phyloP scores from a whole-genome alignment of 1,140 invertebrate genomes.

The Leptinotarsa undecemlineata region DNA sequence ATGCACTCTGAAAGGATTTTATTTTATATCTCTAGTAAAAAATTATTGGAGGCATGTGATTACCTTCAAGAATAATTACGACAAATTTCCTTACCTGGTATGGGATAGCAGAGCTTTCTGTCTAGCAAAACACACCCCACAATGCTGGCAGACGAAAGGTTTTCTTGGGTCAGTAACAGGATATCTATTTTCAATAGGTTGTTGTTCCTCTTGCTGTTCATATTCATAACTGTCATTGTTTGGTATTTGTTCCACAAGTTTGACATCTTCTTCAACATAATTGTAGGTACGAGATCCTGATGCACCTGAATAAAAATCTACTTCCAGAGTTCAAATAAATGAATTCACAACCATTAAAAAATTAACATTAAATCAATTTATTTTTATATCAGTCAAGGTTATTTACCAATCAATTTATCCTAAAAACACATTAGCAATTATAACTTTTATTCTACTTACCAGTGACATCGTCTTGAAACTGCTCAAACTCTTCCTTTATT shows the following conservation, averaged over 20 bases:
- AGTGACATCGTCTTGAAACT: conserved; percentile 21
- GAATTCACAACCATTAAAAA: too few relatives aligned
- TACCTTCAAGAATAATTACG: too few relatives aligned
- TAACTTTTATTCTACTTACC: background rate
- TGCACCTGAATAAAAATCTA: conserved; percentile 23
- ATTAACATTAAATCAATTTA: background rate
- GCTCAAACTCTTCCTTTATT: conserved; percentile 49
- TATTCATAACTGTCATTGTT: conserved; percentile 42
- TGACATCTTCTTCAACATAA: conserved; percentile 58
- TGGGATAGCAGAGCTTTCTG: conserved; percentile 80
- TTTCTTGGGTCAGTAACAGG: conserved; percentile 72
- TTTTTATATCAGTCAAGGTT: too few relatives aligned
- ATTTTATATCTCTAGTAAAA: too few relatives aligned
- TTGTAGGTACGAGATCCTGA: conserved; percentile 52
- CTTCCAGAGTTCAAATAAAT: too few relatives aligned
- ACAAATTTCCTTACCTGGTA: conserved; percentile 52
- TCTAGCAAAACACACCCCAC: conserved; percentile 76
- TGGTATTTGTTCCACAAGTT: conserved; percentile 57
- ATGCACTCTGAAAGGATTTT: conserved; percentile 60
- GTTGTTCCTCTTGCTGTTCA: conserved; percentile 19
- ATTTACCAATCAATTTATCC: too few relatives aligned
- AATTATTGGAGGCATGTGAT: too few relatives aligned
- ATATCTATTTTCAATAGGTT: conserved; percentile 57
- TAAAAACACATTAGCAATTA: too few relatives aligned
- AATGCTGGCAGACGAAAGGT: conserved; percentile 79